phyloP scores from a whole-genome alignment of 2,113 vertebrate genomes.

The Typhlomys cinereus region DNA sequence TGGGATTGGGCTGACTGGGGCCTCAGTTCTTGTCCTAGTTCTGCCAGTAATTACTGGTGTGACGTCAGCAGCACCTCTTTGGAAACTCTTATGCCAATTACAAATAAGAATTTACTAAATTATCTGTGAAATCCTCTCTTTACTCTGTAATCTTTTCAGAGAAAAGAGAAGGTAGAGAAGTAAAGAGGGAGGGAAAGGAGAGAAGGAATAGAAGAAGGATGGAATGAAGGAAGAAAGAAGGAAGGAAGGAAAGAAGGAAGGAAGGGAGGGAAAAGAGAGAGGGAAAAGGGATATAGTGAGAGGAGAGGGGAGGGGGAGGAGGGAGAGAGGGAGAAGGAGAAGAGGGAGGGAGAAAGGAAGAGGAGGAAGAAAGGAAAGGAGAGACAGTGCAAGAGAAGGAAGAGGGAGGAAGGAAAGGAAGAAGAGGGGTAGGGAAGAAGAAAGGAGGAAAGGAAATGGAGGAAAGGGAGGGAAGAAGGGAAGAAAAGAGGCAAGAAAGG shows the following conservation, averaged over 20 bases:
- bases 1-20: neutral
- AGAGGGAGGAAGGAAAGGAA: neutral
- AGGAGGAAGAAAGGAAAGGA: too few species aligned
- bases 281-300: too few species aligned
- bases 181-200: too few species aligned
- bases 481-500: too few species aligned
- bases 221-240: too few species aligned
- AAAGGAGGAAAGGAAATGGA: too few species aligned
- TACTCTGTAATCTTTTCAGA: slow-evolving; percentile 5
- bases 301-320: too few species aligned
- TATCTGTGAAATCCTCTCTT: neutral
- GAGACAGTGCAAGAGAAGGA: neutral
- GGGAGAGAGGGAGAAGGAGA: too few species aligned
- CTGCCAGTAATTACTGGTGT: neutral
- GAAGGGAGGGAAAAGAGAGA: too few species aligned
- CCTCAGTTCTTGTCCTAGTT: neutral
- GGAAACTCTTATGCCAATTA: neutral
- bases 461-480: neutral
- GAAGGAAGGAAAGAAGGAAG: too few species aligned
- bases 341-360: neutral
- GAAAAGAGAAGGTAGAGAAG: neutral
- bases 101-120: neutral
- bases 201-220: neutral
- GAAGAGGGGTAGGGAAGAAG: too few species aligned
- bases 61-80: neutral